Percentiles rank a stretch among this genome's conserved stretches.
These are phyloP conservation scores for Sylvilagus floridanus DNA, from an alignment of 2,797 vertebrate species.

Conservation along the genomic window DNA sequence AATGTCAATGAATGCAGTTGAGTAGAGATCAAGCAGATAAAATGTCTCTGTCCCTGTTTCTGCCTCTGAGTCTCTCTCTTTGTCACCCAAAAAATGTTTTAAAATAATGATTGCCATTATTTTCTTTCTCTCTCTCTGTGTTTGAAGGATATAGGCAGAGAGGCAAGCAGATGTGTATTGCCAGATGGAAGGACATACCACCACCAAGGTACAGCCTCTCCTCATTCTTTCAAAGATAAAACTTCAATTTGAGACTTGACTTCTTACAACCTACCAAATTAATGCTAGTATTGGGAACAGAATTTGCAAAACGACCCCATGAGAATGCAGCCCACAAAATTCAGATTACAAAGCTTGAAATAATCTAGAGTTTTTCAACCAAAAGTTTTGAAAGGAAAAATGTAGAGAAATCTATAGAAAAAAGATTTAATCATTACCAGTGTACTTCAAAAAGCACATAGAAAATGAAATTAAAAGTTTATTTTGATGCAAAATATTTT, in stretches of 20 bases:
- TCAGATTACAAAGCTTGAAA: not conserved
- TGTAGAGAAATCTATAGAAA: not conserved
- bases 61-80: no score
- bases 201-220: no score
- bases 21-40: no score
- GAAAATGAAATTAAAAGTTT: no score
- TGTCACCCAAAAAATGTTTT: no score
- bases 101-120: no score
- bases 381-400: constrained; percentile 28
- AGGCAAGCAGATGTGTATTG: not conserved
- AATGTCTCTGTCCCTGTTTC: no score
- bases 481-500: no score
- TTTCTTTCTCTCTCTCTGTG: no score
- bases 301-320: not conserved
- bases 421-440: not conserved
- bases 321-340: not conserved
- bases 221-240: not conserved
- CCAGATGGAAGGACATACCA: not conserved
- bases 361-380: not conserved
- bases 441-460: no score
- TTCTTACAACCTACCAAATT: not conserved
- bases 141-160: not conserved
- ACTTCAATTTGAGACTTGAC: not conserved
- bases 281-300: not conserved
- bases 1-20: no score